Conservation (phyloP, 1,140 invertebrate species). For the Cydia fagiglandana region DNA sequence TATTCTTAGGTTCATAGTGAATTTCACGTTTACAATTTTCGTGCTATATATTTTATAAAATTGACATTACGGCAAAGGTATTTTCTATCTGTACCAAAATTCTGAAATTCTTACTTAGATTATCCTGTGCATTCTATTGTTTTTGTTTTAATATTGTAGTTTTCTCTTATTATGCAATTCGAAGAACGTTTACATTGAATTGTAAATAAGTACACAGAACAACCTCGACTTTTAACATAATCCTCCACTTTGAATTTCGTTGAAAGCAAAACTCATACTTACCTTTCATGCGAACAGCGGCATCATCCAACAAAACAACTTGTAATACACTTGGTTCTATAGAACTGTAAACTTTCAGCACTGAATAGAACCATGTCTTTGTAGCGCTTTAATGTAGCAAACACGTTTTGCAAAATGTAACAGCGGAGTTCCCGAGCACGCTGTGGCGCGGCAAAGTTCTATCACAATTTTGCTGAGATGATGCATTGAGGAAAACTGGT, state of each 20-base stretch:
- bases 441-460: not conserved
- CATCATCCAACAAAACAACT: constrained; percentile 24
- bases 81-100: no score
- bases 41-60: no score
- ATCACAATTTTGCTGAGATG: not conserved
- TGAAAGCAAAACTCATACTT: constrained; percentile 2
- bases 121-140: no score
- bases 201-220: not conserved
- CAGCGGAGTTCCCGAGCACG: not conserved
- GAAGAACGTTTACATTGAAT: no score
- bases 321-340: constrained; percentile 23
- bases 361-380: constrained; percentile 26
- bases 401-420: constrained; percentile 27
- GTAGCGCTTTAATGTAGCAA: constrained; percentile 23
- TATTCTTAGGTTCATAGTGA: no score
- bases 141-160: no score
- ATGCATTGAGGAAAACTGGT: not conserved
- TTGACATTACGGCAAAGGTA: no score
- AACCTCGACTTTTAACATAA: not conserved
- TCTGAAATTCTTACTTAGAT: no score
- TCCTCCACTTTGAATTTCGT: not conserved
- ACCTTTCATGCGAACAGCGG: not conserved
- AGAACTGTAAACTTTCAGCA: constrained; percentile 6
- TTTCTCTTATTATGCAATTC: no score
- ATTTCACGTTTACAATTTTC: no score